These are phyloP conservation scores for Melangyna quadrimaculata DNA, from an alignment of 2,888 invertebrate species.

Conservation along the genomic window DNA sequence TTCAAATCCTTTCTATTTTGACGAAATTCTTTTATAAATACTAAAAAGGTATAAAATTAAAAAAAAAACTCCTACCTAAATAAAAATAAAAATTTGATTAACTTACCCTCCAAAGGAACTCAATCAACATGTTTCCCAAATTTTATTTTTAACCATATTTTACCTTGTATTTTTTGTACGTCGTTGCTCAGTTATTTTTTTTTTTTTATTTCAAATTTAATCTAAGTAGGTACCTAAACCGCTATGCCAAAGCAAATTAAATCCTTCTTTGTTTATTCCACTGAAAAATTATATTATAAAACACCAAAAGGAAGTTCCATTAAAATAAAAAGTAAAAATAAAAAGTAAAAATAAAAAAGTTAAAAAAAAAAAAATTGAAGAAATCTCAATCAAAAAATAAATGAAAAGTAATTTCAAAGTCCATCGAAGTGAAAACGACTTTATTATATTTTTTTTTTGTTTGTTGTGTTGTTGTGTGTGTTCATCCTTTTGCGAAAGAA, in stretches of 20 bases:
- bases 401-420: constrained; percentile 50
- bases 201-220: neutral
- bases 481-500: constrained; percentile 6
- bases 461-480: too few species aligned
- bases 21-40: too few species aligned
- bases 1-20: too few species aligned
- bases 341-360: too few species aligned
- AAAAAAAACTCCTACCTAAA: too few species aligned
- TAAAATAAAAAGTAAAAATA: constrained; percentile 20
- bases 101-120: too few species aligned
- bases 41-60: too few species aligned
- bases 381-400: constrained; percentile 37
- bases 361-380: constrained; percentile 3
- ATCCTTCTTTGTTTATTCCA: constrained; percentile 20
- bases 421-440: constrained; percentile 49
- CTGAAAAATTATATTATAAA: constrained; percentile 24
- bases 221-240: neutral
- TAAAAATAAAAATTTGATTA: too few species aligned
- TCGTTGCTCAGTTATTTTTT: neutral
- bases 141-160: neutral
- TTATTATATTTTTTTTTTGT: constrained; percentile 9
- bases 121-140: neutral
- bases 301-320: constrained; percentile 16
- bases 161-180: too few species aligned
- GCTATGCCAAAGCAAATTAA: constrained; percentile 1